phyloP scores from a whole-genome alignment of 1,140 invertebrate genomes.

The Drosophila nigromelanica region DNA sequence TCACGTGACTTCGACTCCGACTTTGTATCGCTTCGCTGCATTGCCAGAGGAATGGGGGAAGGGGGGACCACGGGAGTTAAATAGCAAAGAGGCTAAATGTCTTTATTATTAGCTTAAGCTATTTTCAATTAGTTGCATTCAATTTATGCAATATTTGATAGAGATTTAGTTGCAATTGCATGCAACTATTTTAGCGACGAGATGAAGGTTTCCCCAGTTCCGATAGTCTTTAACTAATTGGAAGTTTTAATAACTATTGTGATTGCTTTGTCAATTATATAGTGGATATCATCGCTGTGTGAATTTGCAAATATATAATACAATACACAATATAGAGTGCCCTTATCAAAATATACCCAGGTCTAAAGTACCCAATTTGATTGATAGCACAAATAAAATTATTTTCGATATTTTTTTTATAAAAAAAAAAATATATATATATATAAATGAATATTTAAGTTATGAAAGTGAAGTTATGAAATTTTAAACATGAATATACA shows the following conservation, averaged over 20 bases:
- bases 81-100: conserved; percentile 11
- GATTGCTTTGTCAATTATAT: conserved; percentile 12
- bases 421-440: too few relatives aligned
- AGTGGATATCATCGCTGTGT: conserved; percentile 14
- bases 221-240: conserved; percentile 29
- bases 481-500: too few relatives aligned
- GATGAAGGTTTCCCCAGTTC: conserved; percentile 20
- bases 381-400: too few relatives aligned
- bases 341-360: too few relatives aligned
- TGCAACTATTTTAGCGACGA: conserved; percentile 28
- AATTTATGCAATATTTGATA: conserved; percentile 41
- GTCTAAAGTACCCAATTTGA: too few relatives aligned
- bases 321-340: background rate
- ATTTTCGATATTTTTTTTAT: too few relatives aligned
- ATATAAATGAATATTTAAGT: too few relatives aligned
- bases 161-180: conserved; percentile 33
- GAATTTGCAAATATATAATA: conserved; percentile 2
- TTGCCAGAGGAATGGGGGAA: background rate
- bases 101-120: conserved; percentile 40
- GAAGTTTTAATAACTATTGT: conserved; percentile 2
- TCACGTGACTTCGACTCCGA: conserved; percentile 49
- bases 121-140: conserved; percentile 41
- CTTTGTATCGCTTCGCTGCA: background rate
- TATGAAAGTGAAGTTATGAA: too few relatives aligned
- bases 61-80: background rate